Evolutionary conservation across 2,113 vertebrate species (phyloP).

Genomic region (Ariopsis seemanni): DNA sequence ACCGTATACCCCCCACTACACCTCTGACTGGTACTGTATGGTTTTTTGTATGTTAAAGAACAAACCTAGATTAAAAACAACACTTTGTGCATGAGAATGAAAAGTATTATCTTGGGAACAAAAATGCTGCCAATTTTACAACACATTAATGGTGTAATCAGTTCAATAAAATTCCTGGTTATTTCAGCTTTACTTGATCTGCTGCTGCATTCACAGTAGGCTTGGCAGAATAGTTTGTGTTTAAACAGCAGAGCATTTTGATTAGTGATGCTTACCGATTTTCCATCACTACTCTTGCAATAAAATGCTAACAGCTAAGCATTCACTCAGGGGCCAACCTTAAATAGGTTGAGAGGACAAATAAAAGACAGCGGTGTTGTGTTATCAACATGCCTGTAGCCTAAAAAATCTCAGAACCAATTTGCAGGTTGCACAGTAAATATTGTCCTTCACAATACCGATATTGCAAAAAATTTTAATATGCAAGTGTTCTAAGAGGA

Average conservation of each 20-base stretch:
- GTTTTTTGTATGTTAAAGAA: neutral
- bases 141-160: neutral
- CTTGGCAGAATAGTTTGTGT: neutral
- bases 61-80: neutral
- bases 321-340: constrained; percentile 35
- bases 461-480: neutral
- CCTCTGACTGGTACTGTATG: neutral
- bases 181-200: neutral
- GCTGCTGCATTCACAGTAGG: neutral
- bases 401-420: neutral
- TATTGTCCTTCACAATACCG: neutral
- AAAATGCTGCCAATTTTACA: neutral
- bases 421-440: neutral
- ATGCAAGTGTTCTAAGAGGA: neutral
- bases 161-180: neutral
- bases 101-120: neutral
- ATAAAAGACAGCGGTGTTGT: constrained; percentile 28
- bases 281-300: constrained; percentile 50
- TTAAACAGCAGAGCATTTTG: constrained; percentile 29
- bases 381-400: constrained; percentile 9
- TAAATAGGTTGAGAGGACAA: constrained; percentile 55
- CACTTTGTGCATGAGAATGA: neutral
- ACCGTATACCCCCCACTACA: too few species aligned
- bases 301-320: constrained; percentile 62
- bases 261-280: constrained; percentile 39